Evolutionary conservation across 2,888 invertebrate genomes (phyloP).

Genomic region (Eilema griseolum): DNA sequence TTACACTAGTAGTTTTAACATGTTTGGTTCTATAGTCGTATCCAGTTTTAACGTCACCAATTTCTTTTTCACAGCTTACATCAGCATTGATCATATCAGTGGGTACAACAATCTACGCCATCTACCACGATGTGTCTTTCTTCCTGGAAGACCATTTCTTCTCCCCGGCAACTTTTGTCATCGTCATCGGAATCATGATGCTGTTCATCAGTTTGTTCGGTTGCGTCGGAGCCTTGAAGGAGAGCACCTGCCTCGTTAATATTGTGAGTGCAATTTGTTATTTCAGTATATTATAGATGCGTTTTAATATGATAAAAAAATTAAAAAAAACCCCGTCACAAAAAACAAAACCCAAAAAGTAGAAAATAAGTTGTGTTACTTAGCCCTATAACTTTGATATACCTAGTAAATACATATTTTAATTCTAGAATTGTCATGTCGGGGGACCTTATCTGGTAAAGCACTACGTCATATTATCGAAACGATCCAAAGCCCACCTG

Average conservation of each 20-base stretch:
- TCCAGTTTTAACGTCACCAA: neutral
- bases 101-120: constrained; percentile 90
- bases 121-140: constrained; percentile 91
- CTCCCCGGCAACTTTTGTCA: constrained; percentile 93
- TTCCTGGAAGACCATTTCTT: constrained; percentile 93
- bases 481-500: too few relatives aligned
- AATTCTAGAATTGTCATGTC: too few relatives aligned
- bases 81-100: constrained; percentile 91
- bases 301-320: too few relatives aligned
- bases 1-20: too few relatives aligned
- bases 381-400: too few relatives aligned
- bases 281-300: too few relatives aligned
- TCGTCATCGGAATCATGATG: constrained; percentile 94
- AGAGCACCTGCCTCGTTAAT: constrained; percentile 94
- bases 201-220: constrained; percentile 96
- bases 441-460: too few relatives aligned
- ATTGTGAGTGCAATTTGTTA: constrained; percentile 83
- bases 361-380: too few relatives aligned
- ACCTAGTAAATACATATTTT: too few relatives aligned
- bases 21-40: neutral
- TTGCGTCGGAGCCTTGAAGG: constrained; percentile 95
- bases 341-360: too few relatives aligned
- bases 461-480: too few relatives aligned
- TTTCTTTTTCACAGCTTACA: constrained; percentile 87
- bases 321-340: too few relatives aligned